Evolutionary conservation across 2,888 invertebrate genomes (phyloP).

Genomic region (Eilema caniola): DNA sequence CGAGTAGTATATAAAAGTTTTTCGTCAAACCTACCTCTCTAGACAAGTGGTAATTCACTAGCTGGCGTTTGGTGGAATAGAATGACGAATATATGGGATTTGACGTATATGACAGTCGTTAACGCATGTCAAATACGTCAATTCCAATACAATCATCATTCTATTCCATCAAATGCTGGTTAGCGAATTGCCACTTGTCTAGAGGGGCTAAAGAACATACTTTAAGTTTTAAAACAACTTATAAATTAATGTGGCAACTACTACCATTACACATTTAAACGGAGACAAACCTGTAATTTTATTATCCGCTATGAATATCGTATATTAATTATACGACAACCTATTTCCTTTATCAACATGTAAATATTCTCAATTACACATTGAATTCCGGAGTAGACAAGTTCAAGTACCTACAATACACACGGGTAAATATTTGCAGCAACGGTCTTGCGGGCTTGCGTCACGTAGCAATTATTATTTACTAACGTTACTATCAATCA

Average conservation of each 20-base stretch:
- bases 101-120: too few relatives aligned
- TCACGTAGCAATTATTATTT: slow-evolving; percentile 11
- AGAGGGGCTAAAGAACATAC: too few relatives aligned
- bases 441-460: slow-evolving; percentile 13
- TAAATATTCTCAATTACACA: slow-evolving; percentile 9
- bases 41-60: too few relatives aligned
- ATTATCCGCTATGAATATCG: slow-evolving; percentile 6
- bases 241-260: neutral
- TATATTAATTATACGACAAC: slow-evolving; percentile 16
- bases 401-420: slow-evolving; percentile 14
- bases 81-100: too few relatives aligned
- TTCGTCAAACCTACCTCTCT: too few relatives aligned
- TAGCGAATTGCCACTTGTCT: too few relatives aligned
- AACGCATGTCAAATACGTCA: too few relatives aligned
- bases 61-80: too few relatives aligned
- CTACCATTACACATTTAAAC: neutral
- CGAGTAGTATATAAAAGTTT: too few relatives aligned
- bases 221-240: neutral
- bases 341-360: slow-evolving; percentile 20
- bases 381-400: neutral
- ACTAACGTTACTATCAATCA: slow-evolving; percentile 4
- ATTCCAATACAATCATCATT: too few relatives aligned
- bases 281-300: slow-evolving; percentile 6
- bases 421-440: slow-evolving; percentile 14
- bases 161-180: too few relatives aligned